Conservation (phyloP, 92 coral and sea anemone genomes). For the Nematostella vectensis region DNA sequence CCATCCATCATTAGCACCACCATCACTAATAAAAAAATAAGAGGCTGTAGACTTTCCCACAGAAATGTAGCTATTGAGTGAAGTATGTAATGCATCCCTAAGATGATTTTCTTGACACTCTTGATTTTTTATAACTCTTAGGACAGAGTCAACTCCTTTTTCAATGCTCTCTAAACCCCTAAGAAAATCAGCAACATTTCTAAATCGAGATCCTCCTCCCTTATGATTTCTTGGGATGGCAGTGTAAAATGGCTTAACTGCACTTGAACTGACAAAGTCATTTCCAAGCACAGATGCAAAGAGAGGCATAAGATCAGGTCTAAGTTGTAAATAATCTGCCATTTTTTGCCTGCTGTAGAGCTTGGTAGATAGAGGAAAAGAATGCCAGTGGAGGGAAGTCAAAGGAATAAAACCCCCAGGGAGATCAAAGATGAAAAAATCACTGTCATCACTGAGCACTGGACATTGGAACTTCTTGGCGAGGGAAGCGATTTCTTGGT, state of each 20-base stretch:
- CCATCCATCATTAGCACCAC: too few species aligned
- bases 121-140: slow-evolving; percentile 10
- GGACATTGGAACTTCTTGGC: slow-evolving; percentile 38
- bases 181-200: slow-evolving; percentile 43
- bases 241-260: slow-evolving; percentile 37
- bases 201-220: slow-evolving; percentile 22
- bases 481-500: slow-evolving; percentile 41
- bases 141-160: slow-evolving; percentile 36
- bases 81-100: slow-evolving; percentile 29
- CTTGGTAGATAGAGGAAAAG: slow-evolving; percentile 25
- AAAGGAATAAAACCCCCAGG: slow-evolving; percentile 74
- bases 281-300: slow-evolving; percentile 85
- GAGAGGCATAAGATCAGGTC: slow-evolving; percentile 45
- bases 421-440: slow-evolving; percentile 46
- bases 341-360: slow-evolving; percentile 39
- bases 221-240: slow-evolving; percentile 16
- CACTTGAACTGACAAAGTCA: slow-evolving; percentile 48
- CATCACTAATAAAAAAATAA: too few species aligned
- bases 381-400: slow-evolving; percentile 31
- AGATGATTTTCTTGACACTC: slow-evolving; percentile 2
- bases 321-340: slow-evolving; percentile 48
- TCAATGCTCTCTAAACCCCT: slow-evolving; percentile 18
- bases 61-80: slow-evolving; percentile 61
- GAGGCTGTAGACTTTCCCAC: too few species aligned
- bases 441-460: slow-evolving; percentile 49